Evolutionary conservation across 2,113 vertebrate species (phyloP).

Genomic region (Atherinomorus stipes): DNA sequence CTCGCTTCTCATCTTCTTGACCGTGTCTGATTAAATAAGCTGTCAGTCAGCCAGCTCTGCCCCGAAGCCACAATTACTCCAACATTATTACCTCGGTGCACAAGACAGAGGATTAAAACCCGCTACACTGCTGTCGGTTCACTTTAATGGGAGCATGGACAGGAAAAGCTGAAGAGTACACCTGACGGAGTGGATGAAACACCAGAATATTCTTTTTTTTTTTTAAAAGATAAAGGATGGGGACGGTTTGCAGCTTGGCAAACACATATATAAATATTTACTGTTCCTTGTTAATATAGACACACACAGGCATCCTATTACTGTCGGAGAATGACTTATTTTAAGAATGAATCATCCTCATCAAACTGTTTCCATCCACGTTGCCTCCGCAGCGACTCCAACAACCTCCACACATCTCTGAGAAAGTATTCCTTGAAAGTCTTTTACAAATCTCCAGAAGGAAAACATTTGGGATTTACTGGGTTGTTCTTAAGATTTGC

Average conservation of each 20-base stretch:
- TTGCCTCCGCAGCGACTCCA: rapidly evolving
- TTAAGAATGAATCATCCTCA: not conserved
- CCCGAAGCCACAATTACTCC: constrained; percentile 44
- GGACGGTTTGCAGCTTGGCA: not conserved
- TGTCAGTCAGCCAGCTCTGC: constrained; percentile 41
- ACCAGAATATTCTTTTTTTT: constrained; percentile 7
- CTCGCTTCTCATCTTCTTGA: constrained; percentile 42
- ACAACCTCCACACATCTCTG: not conserved
- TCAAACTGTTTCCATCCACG: not conserved
- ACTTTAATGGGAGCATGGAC: constrained; percentile 16
- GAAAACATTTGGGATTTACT: no score
- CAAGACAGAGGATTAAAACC: constrained; percentile 31
- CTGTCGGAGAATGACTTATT: not conserved
- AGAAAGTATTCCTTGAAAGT: not conserved
- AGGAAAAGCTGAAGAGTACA: not conserved
- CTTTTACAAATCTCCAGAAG: no score
- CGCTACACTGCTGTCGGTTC: constrained; percentile 7
- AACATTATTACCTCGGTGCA: constrained; percentile 43
- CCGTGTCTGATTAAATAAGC: constrained; percentile 72
- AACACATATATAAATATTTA: not conserved
- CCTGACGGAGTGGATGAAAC: constrained; percentile 8
- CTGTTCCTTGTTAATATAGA: not conserved
- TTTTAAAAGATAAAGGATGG: not conserved
- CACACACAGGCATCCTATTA: not conserved
- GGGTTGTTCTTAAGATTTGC: no score